Conservation (phyloP, 2,797 vertebrate genomes). For the Tinamus major region DNA sequence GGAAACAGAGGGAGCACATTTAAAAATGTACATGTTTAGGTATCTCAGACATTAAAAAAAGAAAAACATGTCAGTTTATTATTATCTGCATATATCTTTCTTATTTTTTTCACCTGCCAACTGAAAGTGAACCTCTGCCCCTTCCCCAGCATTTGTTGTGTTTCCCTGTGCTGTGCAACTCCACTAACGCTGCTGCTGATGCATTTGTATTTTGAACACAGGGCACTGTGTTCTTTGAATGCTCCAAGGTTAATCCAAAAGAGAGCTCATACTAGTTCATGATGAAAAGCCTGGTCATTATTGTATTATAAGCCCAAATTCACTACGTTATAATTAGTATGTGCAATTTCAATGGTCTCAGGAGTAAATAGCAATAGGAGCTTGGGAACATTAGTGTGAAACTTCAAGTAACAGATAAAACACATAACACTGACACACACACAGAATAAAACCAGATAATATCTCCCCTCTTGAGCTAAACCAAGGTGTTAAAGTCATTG, state of each 20-base stretch:
- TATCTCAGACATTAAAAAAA: not conserved
- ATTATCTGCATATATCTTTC: not conserved
- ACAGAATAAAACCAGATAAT: constrained; percentile 8
- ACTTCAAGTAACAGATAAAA: constrained; percentile 17
- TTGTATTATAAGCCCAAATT: not conserved
- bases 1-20: not conserved
- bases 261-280: not conserved
- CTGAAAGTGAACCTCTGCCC: not conserved
- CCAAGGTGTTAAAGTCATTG: not conserved
- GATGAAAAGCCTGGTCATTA: not conserved
- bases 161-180: not conserved
- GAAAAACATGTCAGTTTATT: not conserved
- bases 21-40: not conserved
- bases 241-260: not conserved
- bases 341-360: not conserved
- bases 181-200: not conserved
- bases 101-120: not conserved
- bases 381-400: not conserved
- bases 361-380: not conserved
- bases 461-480: constrained; percentile 25
- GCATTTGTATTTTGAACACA: not conserved
- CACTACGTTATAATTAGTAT: not conserved
- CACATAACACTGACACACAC: not conserved
- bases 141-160: not conserved
- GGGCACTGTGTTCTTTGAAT: not conserved